These are phyloP conservation scores for Lontra canadensis DNA, from an alignment of 2,113 vertebrate species.

Conservation along the genomic window DNA sequence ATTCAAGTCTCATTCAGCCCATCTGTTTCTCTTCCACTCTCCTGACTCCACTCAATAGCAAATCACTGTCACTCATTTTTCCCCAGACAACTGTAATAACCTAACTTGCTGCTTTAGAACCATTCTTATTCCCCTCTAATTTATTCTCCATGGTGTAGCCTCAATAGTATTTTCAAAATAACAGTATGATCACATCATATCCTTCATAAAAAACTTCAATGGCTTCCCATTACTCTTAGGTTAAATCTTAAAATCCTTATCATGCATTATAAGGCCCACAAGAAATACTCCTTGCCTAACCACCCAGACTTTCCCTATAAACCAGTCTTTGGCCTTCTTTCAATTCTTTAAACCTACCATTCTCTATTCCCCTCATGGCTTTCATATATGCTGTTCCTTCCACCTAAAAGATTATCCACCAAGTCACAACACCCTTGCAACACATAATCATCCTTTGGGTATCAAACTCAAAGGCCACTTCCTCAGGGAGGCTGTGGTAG, in stretches of 20 bases:
- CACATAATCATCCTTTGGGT: background rate
- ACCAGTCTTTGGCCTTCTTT: slow-evolving; percentile 15
- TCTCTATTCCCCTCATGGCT: background rate
- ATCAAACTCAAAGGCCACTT: slow-evolving; percentile 29
- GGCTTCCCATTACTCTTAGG: background rate
- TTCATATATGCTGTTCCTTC: background rate
- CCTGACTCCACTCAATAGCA: background rate
- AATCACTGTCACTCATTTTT: slow-evolving; percentile 32
- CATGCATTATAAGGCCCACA: background rate
- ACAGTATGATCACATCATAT: background rate
- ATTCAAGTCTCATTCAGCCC: background rate
- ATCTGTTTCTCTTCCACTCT: slow-evolving; percentile 7
- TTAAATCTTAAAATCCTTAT: background rate
- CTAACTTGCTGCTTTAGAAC: background rate
- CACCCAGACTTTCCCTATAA: slow-evolving; percentile 8
- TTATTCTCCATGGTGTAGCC: background rate
- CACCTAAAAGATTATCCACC: background rate
- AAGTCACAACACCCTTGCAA: background rate
- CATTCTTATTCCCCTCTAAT: slow-evolving; percentile 29
- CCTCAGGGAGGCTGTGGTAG: background rate
- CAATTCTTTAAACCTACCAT: background rate
- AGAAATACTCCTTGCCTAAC: background rate
- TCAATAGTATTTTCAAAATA: slow-evolving; percentile 29
- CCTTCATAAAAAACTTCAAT: background rate
- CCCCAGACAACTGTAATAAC: slow-evolving; percentile 12